Percentiles rank a stretch among this genome's conserved stretches.
phyloP scores from a whole-genome alignment of 2,888 invertebrate species.

The Philaethria dido region DNA sequence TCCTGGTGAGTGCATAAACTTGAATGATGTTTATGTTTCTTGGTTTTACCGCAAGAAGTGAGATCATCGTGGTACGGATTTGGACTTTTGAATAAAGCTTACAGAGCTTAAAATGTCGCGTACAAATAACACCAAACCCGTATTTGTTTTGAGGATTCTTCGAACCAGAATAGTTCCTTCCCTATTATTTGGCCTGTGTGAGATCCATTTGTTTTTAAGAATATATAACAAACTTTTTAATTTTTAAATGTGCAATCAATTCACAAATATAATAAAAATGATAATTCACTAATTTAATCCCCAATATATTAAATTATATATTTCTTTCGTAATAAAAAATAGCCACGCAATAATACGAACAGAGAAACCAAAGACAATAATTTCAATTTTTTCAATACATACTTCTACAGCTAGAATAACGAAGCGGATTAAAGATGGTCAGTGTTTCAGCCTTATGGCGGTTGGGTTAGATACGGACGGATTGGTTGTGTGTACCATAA shows the following conservation, averaged over 20 bases:
- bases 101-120: too few relatives aligned
- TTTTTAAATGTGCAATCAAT: neutral
- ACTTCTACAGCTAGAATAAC: slow-evolving; percentile 41
- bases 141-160: too few relatives aligned
- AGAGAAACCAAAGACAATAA: slow-evolving; percentile 37
- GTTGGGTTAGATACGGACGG: slow-evolving; percentile 44
- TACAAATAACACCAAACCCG: too few relatives aligned
- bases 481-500: slow-evolving; percentile 44
- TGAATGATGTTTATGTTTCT: too few relatives aligned
- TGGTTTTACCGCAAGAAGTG: too few relatives aligned
- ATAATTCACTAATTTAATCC: neutral
- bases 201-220: neutral
- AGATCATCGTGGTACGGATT: too few relatives aligned
- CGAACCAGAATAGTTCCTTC: too few relatives aligned
- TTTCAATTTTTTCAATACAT: slow-evolving; percentile 29
- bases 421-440: slow-evolving; percentile 42
- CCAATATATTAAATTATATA: neutral
- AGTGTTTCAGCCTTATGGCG: slow-evolving; percentile 40
- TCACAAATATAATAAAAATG: neutral
- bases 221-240: neutral
- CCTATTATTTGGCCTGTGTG: too few relatives aligned
- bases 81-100: too few relatives aligned
- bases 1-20: neutral
- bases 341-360: neutral
- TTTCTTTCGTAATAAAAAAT: slow-evolving; percentile 10